Conservation (phyloP, 1,140 invertebrate genomes). For the Cecropterus lyciades region DNA sequence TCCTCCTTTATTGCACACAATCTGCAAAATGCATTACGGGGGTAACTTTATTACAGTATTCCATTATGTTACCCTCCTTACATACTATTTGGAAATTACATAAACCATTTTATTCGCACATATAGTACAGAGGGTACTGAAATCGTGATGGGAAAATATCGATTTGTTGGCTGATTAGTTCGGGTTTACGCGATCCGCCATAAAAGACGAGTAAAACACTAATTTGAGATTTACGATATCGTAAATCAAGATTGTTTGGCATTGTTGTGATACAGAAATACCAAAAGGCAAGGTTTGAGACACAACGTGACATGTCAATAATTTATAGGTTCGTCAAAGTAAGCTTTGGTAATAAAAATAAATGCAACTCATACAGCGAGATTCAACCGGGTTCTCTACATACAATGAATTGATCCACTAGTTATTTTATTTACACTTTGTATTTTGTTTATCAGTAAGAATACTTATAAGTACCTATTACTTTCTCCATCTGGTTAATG, state of each 20-base stretch:
- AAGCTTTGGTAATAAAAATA: slow-evolving; percentile 2
- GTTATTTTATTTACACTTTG: no score
- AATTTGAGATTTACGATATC: slow-evolving; percentile 75
- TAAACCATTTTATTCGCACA: slow-evolving; percentile 41
- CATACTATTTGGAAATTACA: slow-evolving; percentile 29
- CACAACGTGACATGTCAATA: slow-evolving; percentile 12
- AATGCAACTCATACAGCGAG: not conserved
- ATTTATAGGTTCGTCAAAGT: slow-evolving; percentile 16
- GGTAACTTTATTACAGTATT: slow-evolving; percentile 16
- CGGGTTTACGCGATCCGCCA: slow-evolving; percentile 59
- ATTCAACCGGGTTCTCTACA: no score
- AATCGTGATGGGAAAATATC: slow-evolving; percentile 56
- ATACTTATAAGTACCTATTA: no score
- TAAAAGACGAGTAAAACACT: slow-evolving; percentile 69
- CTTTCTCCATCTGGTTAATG: no score
- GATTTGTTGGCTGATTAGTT: slow-evolving; percentile 71
- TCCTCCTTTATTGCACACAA: slow-evolving; percentile 14
- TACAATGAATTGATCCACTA: no score
- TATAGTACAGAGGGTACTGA: slow-evolving; percentile 39
- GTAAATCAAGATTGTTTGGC: slow-evolving; percentile 71
- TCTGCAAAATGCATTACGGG: slow-evolving; percentile 22
- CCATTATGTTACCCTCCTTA: slow-evolving; percentile 41
- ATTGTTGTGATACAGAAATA: slow-evolving; percentile 55
- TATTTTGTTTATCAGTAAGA: no score
- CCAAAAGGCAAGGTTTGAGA: slow-evolving; percentile 1